These are phyloP conservation scores for Oreotrochilus melanogaster DNA, from an alignment of 2,113 vertebrate genomes.

Conservation along the genomic window DNA sequence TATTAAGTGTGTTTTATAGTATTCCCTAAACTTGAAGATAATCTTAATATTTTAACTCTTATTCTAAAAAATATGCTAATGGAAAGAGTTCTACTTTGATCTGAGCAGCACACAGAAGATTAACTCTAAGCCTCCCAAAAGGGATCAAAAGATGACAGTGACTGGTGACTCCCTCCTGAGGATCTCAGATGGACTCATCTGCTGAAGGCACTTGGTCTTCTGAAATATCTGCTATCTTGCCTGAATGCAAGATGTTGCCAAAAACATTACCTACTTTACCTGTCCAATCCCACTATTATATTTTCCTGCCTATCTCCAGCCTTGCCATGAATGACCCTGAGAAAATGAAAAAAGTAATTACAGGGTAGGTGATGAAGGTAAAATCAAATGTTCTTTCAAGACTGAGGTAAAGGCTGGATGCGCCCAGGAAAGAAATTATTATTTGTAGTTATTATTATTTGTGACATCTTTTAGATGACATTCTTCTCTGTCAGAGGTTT, in stretches of 20 bases:
- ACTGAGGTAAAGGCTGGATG: background rate
- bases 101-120: background rate
- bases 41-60: conserved; percentile 25
- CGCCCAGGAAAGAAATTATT: background rate
- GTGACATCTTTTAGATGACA: no score
- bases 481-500: background rate
- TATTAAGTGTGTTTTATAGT: conserved; percentile 48
- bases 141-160: background rate
- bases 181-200: background rate
- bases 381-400: background rate
- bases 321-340: background rate
- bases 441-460: background rate
- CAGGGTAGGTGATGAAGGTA: background rate
- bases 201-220: background rate
- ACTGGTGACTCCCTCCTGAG: background rate
- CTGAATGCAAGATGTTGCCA: background rate
- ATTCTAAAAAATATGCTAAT: conserved; percentile 9
- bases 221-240: background rate
- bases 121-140: conserved; percentile 11
- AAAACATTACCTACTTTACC: background rate
- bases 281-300: background rate
- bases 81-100: conserved; percentile 23
- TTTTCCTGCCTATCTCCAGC: background rate
- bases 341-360: background rate
- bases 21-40: conserved; percentile 26